These are phyloP conservation scores for Pachyramphus minor DNA, from an alignment of 2,113 vertebrate species.

Conservation along the genomic window DNA sequence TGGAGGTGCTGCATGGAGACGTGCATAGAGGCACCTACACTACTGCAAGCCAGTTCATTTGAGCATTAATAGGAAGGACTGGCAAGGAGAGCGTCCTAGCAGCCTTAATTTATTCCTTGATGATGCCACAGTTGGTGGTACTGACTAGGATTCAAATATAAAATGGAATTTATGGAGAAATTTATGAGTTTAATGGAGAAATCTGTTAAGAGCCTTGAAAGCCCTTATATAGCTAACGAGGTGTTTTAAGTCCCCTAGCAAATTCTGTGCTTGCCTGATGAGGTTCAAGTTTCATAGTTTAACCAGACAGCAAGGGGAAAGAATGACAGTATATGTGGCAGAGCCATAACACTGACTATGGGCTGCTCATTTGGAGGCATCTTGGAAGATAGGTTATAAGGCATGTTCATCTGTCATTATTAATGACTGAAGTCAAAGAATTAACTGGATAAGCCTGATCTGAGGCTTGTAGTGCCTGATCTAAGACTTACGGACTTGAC, in stretches of 20 bases:
- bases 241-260: constrained; percentile 67
- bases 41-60: not conserved
- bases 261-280: constrained; percentile 53
- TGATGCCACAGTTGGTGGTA: constrained; percentile 48
- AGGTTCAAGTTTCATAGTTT: constrained; percentile 59
- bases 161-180: constrained; percentile 63
- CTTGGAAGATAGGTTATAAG: constrained; percentile 60
- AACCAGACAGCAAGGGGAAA: constrained; percentile 71
- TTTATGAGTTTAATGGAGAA: constrained; percentile 61
- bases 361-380: constrained; percentile 47
- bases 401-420: constrained; percentile 37
- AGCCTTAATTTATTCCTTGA: constrained; percentile 42
- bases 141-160: constrained; percentile 52
- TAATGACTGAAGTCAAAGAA: constrained; percentile 62
- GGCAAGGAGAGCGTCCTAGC: not conserved
- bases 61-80: not conserved
- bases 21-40: not conserved
- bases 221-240: constrained; percentile 60
- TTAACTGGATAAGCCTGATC: constrained; percentile 49
- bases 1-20: not conserved
- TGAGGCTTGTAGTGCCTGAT: constrained; percentile 11
- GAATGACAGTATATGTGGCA: constrained; percentile 50
- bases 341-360: not conserved
- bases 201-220: constrained; percentile 61
- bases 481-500: constrained; percentile 23